phyloP scores from a whole-genome alignment of 2,113 vertebrate species.

The Rynchops niger region DNA sequence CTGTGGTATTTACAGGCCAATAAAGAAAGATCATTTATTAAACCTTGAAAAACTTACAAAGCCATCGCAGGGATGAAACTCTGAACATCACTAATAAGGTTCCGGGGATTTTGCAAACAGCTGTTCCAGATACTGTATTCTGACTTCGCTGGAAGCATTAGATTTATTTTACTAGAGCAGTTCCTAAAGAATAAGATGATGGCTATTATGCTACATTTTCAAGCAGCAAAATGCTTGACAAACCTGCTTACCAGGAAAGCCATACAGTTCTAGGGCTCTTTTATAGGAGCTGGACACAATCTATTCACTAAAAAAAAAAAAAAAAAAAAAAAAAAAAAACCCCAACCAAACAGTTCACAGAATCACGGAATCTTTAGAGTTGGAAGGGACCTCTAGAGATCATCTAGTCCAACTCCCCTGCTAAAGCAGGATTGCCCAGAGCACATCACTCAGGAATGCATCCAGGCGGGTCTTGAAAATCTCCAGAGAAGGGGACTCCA shows the following conservation, averaged over 20 bases:
- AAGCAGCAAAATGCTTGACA: not conserved
- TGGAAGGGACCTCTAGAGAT: too few relatives aligned
- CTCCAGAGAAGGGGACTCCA: too few relatives aligned
- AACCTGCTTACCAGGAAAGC: not conserved
- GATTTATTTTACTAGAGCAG: not conserved
- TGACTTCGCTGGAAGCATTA: not conserved
- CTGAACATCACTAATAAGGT: not conserved
- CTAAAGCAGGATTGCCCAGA: too few relatives aligned
- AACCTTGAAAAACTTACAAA: not conserved
- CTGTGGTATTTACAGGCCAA: not conserved
- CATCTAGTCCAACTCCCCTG: too few relatives aligned
- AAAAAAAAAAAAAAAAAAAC: not conserved
- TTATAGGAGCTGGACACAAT: not conserved
- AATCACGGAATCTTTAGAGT: too few relatives aligned
- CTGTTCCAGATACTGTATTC: fast-evolving
- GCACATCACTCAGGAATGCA: too few relatives aligned
- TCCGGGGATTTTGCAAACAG: not conserved
- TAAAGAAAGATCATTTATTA: not conserved
- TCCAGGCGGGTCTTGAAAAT: too few relatives aligned
- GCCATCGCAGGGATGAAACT: not conserved
- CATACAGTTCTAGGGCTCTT: not conserved
- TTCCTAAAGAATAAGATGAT: not conserved
- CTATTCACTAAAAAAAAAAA: not conserved
- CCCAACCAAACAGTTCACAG: too few relatives aligned
- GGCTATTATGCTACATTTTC: not conserved